These are phyloP conservation scores for Orthosia incerta DNA, from an alignment of 2,888 invertebrate genomes.

Conservation along the genomic window DNA sequence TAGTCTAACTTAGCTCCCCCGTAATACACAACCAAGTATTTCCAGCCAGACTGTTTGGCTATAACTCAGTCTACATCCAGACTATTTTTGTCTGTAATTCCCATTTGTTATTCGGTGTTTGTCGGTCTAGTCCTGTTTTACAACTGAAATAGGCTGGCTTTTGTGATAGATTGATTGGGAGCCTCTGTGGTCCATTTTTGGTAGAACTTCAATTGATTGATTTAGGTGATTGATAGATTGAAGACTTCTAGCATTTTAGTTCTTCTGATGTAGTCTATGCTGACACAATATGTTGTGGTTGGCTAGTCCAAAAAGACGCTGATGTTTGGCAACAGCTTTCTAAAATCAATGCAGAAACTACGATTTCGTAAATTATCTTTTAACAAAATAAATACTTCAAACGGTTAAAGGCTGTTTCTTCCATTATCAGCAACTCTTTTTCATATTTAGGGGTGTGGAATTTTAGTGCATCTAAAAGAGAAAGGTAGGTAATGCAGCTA, in stretches of 20 bases:
- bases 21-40: constrained; percentile 36
- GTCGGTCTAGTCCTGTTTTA: constrained; percentile 42
- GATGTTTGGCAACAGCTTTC: no score
- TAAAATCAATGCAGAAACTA: no score
- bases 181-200: constrained; percentile 1
- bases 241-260: not conserved
- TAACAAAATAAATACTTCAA: not conserved
- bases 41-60: constrained; percentile 44
- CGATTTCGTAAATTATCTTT: not conserved
- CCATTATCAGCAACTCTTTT: no score
- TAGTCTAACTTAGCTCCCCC: constrained; percentile 6
- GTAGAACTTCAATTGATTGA: not conserved
- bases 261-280: not conserved
- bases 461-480: no score
- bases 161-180: constrained; percentile 45
- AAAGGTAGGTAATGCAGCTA: no score
- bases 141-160: constrained; percentile 34
- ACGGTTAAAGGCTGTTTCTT: no score
- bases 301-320: not conserved
- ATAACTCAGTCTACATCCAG: constrained; percentile 56
- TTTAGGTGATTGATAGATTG: not conserved
- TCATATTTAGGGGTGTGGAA: no score
- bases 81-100: constrained; percentile 53
- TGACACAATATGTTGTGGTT: not conserved
- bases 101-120: constrained; percentile 52